These are phyloP conservation scores for Microctenopoma steveboyesi DNA, from an alignment of 2,797 vertebrate species.

Conservation along the genomic window DNA sequence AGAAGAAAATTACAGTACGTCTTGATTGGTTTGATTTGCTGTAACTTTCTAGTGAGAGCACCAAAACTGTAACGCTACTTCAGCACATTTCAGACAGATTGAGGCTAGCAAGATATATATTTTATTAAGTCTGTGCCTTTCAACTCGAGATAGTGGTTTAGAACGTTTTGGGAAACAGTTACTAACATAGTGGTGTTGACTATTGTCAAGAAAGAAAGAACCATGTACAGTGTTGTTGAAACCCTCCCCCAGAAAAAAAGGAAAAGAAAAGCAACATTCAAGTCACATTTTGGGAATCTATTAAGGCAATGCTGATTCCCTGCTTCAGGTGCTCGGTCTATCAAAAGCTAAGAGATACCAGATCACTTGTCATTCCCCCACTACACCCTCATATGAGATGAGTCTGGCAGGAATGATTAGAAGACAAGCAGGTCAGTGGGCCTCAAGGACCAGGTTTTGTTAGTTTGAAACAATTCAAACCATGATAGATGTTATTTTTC, in stretches of 20 bases:
- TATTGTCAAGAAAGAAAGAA: no score
- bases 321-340: no score
- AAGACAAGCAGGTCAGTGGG: no score
- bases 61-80: conserved; percentile 39
- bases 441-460: conserved; percentile 1
- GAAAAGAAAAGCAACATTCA: neutral
- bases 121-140: conserved; percentile 50
- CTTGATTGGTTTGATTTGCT: conserved; percentile 55
- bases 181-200: conserved; percentile 23
- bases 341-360: no score
- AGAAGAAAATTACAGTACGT: conserved; percentile 47
- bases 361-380: no score
- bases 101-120: conserved; percentile 48
- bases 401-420: no score
- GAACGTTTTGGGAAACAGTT: conserved; percentile 36
- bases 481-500: conserved; percentile 23
- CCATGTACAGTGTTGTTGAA: no score
- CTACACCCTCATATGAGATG: no score
- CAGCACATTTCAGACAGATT: conserved; percentile 63
- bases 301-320: no score
- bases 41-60: conserved; percentile 26
- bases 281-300: conserved; percentile 11
- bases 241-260: no score
- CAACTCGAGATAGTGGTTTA: conserved; percentile 30
- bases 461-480: conserved; percentile 35